These are phyloP conservation scores for Hydrozoanthus gracilis DNA, from an alignment of 92 coral and sea anemone genomes.

Conservation along the genomic window DNA sequence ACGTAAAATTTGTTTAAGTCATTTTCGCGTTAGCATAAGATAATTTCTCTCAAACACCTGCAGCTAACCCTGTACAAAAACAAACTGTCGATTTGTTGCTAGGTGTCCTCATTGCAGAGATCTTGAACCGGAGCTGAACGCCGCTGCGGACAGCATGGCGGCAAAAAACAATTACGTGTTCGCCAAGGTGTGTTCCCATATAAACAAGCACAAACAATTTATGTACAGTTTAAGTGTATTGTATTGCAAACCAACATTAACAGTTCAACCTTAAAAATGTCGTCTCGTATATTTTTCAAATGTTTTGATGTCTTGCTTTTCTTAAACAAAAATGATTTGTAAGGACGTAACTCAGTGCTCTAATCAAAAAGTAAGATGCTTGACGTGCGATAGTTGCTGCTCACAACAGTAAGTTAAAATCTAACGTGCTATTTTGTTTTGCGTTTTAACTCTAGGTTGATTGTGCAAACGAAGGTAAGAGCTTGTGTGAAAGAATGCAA, in stretches of 20 bases:
- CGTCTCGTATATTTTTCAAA: no score
- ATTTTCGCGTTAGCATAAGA: not conserved
- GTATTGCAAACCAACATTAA: no score
- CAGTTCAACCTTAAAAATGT: no score
- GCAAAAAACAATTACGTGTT: slow-evolving; percentile 80
- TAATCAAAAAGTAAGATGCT: no score
- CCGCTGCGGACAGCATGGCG: slow-evolving; percentile 86
- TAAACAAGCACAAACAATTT: no score
- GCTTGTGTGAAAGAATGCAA: slow-evolving; percentile 79
- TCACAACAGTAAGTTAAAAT: slow-evolving; percentile 78
- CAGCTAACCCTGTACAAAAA: not conserved
- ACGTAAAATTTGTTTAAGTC: no score
- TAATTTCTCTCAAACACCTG: not conserved
- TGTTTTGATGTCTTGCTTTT: no score
- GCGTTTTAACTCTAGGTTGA: slow-evolving; percentile 67
- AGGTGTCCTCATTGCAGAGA: slow-evolving; percentile 94
- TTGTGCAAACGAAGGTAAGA: slow-evolving; percentile 73
- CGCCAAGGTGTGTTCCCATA: slow-evolving; percentile 75
- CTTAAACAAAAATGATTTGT: no score
- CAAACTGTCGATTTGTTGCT: not conserved
- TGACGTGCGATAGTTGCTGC: slow-evolving; percentile 8
- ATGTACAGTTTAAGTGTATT: no score
- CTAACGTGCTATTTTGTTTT: not conserved
- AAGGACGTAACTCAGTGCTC: no score
- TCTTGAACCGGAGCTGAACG: slow-evolving; percentile 83